Evolutionary conservation across 2,888 invertebrate genomes (phyloP).

Genomic region (Morpho deidamia): DNA sequence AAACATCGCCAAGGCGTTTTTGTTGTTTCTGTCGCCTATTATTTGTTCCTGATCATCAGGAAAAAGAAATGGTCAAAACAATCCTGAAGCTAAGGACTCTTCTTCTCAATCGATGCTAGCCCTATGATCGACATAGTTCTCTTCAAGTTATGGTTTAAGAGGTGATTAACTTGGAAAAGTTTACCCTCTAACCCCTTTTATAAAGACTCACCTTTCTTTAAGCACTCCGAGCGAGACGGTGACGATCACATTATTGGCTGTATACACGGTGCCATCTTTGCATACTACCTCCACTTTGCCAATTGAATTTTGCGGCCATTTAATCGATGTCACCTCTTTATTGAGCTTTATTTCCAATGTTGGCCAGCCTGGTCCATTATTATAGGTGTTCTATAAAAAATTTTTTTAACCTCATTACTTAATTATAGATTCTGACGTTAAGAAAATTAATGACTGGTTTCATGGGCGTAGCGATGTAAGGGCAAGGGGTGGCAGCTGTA

Average conservation of each 20-base stretch:
- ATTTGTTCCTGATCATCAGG: too few species aligned
- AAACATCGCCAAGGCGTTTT: too few species aligned
- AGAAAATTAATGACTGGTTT: too few species aligned
- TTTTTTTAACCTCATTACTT: background rate
- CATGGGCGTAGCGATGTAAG: too few species aligned
- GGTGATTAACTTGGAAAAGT: too few species aligned
- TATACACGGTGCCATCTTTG: slow-evolving; percentile 67
- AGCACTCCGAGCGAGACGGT: slow-evolving; percentile 84
- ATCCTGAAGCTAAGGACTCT: too few species aligned
- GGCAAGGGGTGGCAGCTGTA: too few species aligned
- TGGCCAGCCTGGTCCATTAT: slow-evolving; percentile 47
- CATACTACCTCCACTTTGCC: slow-evolving; percentile 57
- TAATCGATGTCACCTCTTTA: slow-evolving; percentile 44
- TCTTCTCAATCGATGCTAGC: too few species aligned
- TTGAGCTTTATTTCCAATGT: slow-evolving; percentile 42
- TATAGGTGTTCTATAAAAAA: slow-evolving; percentile 46
- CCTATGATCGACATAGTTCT: too few species aligned
- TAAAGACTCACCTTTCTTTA: slow-evolving; percentile 64
- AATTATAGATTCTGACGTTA: background rate
- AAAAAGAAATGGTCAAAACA: too few species aligned
- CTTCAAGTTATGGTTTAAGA: too few species aligned
- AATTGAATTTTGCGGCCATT: slow-evolving; percentile 37
- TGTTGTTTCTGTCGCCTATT: too few species aligned
- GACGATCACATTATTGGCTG: slow-evolving; percentile 81
- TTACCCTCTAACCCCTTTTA: background rate